Evolutionary conservation across 92 coral and sea anemone species (phyloP).

Genomic region (Isaurus tuberculatus): DNA sequence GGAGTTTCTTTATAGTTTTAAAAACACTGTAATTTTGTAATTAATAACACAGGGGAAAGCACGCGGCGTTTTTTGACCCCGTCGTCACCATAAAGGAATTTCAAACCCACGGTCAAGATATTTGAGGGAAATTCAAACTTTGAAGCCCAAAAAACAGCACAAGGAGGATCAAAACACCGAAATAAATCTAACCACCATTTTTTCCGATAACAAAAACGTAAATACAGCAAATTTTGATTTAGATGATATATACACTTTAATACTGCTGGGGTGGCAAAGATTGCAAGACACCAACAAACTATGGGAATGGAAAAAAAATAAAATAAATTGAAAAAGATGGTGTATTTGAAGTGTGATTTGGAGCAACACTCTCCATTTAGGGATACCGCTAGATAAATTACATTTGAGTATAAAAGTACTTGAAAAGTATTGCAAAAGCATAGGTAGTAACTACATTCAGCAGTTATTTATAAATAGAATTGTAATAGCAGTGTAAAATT

Average conservation of each 20-base stretch:
- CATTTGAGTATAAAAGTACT: too few relatives aligned
- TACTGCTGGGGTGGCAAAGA: too few relatives aligned
- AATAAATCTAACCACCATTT: slow-evolving; percentile 23
- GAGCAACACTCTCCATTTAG: too few relatives aligned
- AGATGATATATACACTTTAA: slow-evolving; percentile 21
- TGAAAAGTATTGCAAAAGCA: too few relatives aligned
- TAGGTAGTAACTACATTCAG: too few relatives aligned
- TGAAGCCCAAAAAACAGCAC: slow-evolving; percentile 15
- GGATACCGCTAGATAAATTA: too few relatives aligned
- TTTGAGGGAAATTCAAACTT: slow-evolving; percentile 21
- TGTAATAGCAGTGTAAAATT: too few relatives aligned
- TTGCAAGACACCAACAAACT: too few relatives aligned
- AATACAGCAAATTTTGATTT: not conserved
- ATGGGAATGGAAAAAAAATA: too few relatives aligned
- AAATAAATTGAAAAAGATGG: too few relatives aligned
- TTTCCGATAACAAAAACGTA: slow-evolving; percentile 8
- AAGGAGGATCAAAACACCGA: slow-evolving; percentile 7
- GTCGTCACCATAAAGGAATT: slow-evolving; percentile 18
- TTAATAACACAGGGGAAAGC: not conserved
- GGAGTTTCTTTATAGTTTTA: not conserved
- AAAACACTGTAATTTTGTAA: not conserved
- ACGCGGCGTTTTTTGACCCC: not conserved
- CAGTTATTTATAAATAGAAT: too few relatives aligned
- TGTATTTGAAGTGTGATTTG: too few relatives aligned
- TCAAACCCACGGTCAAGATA: slow-evolving; percentile 9